Percentiles rank a stretch among this genome's conserved stretches.
phyloP scores from a whole-genome alignment of 1,140 invertebrate species.

The Caenorhabditis tropicalis region DNA sequence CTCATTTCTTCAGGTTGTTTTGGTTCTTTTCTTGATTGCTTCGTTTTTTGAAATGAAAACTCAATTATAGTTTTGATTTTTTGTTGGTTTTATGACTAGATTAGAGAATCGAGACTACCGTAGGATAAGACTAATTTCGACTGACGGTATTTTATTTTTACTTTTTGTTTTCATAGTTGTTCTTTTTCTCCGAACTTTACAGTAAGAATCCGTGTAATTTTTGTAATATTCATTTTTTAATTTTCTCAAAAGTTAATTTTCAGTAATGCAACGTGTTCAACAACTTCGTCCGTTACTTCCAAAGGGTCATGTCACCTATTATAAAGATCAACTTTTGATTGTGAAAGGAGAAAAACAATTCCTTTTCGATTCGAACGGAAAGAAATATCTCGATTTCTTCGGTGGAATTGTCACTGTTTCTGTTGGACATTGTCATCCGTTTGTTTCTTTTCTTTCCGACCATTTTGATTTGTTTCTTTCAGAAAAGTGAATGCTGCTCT shows the following conservation, averaged over 20 bases:
- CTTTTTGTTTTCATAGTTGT: no score
- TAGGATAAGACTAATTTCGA: no score
- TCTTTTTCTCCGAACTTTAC: no score
- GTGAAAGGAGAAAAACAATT: conserved; percentile 88
- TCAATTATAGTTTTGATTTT: background rate
- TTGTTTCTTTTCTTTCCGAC: conserved; percentile 75
- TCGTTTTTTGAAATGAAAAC: background rate
- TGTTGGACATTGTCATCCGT: conserved; percentile 98
- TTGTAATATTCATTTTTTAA: no score
- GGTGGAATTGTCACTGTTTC: conserved; percentile 94
- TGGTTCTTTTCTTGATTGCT: background rate
- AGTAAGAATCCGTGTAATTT: no score
- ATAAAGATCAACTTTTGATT: conserved; percentile 81
- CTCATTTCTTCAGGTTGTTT: background rate
- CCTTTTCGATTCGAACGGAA: conserved; percentile 86
- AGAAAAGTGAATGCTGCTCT: conserved; percentile 80
- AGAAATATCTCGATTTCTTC: conserved; percentile 86
- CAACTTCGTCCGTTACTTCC: conserved; percentile 57
- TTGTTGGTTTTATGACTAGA: no score
- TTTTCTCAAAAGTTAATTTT: no score
- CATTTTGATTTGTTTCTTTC: conserved; percentile 16
- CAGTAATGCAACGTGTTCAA: conserved; percentile 60
- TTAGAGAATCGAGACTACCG: no score
- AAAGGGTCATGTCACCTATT: conserved; percentile 81
- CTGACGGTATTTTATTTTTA: no score